A percentile compares a stretch with the other conserved stretches of the same genome.
These are phyloP conservation scores for Saxidomus purpurata DNA, from an alignment of 1,140 invertebrate species.

Conservation along the genomic window DNA sequence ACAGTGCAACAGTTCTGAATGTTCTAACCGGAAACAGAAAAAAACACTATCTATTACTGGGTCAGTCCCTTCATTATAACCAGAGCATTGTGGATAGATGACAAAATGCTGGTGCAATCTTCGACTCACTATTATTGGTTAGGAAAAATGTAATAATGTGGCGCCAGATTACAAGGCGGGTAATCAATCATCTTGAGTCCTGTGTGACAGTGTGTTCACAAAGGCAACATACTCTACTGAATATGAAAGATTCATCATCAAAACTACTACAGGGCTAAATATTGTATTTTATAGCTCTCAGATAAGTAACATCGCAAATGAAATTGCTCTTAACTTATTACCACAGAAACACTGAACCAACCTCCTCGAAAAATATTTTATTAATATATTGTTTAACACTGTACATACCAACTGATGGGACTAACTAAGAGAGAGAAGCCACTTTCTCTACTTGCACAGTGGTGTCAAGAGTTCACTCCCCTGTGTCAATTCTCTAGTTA, in stretches of 20 bases:
- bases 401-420: background rate
- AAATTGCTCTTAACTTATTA: slow-evolving; percentile 33
- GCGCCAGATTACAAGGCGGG: slow-evolving; percentile 61
- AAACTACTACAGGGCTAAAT: background rate
- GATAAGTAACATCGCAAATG: slow-evolving; percentile 31
- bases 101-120: slow-evolving; percentile 46
- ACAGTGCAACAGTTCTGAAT: too few relatives aligned
- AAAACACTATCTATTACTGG: slow-evolving; percentile 7
- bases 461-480: slow-evolving; percentile 46
- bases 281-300: slow-evolving; percentile 15
- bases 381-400: slow-evolving; percentile 12
- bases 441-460: background rate
- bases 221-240: slow-evolving; percentile 33
- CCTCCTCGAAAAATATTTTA: background rate
- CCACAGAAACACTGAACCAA: background rate
- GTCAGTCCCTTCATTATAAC: slow-evolving; percentile 40
- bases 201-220: slow-evolving; percentile 52
- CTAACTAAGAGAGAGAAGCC: slow-evolving; percentile 25
- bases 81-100: slow-evolving; percentile 32
- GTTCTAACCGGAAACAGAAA: background rate
- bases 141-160: slow-evolving; percentile 55
- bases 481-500: slow-evolving; percentile 10
- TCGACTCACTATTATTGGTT: slow-evolving; percentile 59
- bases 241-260: slow-evolving; percentile 50
- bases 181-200: slow-evolving; percentile 53